Base-by-base conservation (phyloP, 2,113 vertebrate species). In the Centrocercus urophasianus region DNA sequence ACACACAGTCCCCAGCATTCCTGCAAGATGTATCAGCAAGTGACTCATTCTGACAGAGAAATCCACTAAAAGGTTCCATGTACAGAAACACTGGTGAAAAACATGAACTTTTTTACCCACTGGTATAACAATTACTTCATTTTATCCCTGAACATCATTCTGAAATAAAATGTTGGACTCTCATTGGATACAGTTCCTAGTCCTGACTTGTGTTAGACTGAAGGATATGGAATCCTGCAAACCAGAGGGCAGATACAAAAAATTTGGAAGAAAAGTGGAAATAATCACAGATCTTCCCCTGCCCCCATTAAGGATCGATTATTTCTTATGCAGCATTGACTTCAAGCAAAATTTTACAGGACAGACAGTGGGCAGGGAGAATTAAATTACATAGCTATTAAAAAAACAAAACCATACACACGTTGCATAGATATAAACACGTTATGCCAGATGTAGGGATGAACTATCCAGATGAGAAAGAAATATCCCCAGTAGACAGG, bases 91-190 rank as follows among this genome's bases (percentile, higher is more conserved):
- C 1, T 13, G 56, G 18, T 4, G 79, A 72, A 93, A 85, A 28
- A 61, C 0, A 6, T 34, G 25, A 80, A 5, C 13, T 64, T 40
- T 43, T 38, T 85, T n/a, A 87, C 22, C 15, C 20, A 12, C 0
- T 40, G 38, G 27, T 60, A 3, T 59, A 10, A 54, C 27, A 54
- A 40, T 30, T 38, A 72, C 38, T 89, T 90, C 20, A 34, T 74
- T 84, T 75, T 57, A 89, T 7, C 6, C 21, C 21, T 75, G 56
- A 77, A 75, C 75, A 28, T 47, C 84, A 81, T 54, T 43, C 24
- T 24, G 50, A 63, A 43, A 42, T 64, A 27, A 79, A 91, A 56
- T 4, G 3, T 28, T 38, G 57, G 61, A 12, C 6, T 52, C 89
- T 63, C 20, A 61, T 2, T 32, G 38, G 34, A 88, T 78, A 52